Base-by-base conservation (phyloP, 2,888 invertebrate genomes). In the Cosmia trapezina region DNA sequence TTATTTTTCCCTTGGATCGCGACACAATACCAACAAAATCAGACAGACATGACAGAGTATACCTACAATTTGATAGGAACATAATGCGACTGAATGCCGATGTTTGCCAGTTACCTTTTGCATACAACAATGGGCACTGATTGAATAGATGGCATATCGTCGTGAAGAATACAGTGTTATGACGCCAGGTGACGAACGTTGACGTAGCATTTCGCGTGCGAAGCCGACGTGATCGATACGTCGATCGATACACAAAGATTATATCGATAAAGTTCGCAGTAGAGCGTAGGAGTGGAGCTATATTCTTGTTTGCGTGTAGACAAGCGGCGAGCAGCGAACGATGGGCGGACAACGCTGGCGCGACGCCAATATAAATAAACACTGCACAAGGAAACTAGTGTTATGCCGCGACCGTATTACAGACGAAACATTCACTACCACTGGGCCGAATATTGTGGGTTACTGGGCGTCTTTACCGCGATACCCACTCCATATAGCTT, bases 341-440 rank as follows among this genome's bases (percentile, higher is more conserved):
- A 92, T 93, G 93, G 92, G 90, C 94, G 94, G 93, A 94, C 94
- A 94, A 92, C 93, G 92, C 92, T 96, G 96, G 96, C 96, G 78
- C 83, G 76, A 76, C 70, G 95, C 96, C 96, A 96, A 96, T 87
- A 93, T 94, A 96, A 96, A 95, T 94, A 96, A 96, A 96, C 95
- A 95, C 94, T 94, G 95, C 95, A 95, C 95, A 95, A 95, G 96
- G 96, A 95, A 96, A 95, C 95, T 96, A 95, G 95, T 95, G 95
- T 95, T 95, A 94, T 94, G 95, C 96, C 96, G 95, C 96, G 95
- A 93, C 95, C 95, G 95, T 95, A 93, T 93, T 95, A 94, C 94
- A 95, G 95, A 95, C 95, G 93, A 93, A 95, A 96, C 95, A 95
- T 95, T 95, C 95, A 94, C 94, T 94, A 95, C 93, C 94, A 95